Evolutionary conservation across 2,113 vertebrate genomes (phyloP).

Genomic region (Chaetodon auriga): DNA sequence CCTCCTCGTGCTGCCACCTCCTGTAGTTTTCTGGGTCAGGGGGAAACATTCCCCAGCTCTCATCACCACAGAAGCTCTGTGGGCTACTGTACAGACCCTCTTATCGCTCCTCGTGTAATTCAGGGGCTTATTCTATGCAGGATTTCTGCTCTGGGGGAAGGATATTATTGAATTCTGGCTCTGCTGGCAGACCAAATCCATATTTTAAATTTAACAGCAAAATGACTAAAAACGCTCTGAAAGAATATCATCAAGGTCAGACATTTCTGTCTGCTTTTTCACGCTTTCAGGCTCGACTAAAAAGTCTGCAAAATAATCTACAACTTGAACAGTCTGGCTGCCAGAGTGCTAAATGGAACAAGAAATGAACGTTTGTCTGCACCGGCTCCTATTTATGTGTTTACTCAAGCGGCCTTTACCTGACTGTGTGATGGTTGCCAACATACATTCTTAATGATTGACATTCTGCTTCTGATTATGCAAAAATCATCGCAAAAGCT

Average conservation of each 20-base stretch:
- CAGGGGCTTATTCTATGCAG: not conserved
- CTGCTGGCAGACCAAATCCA: not conserved
- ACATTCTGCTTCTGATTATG: not conserved
- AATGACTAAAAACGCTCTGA: not conserved
- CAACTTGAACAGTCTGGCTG: not conserved
- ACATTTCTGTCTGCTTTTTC: too few relatives aligned
- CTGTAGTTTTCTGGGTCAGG: conserved; percentile 72
- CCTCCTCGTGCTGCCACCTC: conserved; percentile 48
- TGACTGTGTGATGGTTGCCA: not conserved
- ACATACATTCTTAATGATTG: not conserved
- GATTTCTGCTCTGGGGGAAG: not conserved
- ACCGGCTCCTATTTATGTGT: not conserved
- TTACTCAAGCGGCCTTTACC: not conserved
- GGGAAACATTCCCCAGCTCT: conserved; percentile 48
- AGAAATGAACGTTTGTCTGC: not conserved
- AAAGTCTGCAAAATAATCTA: not conserved
- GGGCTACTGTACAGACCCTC: conserved; percentile 41
- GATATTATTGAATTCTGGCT: not conserved
- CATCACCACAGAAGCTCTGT: conserved; percentile 42
- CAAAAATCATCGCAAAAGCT: not conserved
- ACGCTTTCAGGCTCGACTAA: not conserved
- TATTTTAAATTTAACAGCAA: not conserved
- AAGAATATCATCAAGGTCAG: not conserved
- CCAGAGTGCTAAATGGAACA: not conserved
- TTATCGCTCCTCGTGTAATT: not conserved